Evolutionary conservation across 2,797 vertebrate species (phyloP).

Genomic region (Cossypha heuglini): DNA sequence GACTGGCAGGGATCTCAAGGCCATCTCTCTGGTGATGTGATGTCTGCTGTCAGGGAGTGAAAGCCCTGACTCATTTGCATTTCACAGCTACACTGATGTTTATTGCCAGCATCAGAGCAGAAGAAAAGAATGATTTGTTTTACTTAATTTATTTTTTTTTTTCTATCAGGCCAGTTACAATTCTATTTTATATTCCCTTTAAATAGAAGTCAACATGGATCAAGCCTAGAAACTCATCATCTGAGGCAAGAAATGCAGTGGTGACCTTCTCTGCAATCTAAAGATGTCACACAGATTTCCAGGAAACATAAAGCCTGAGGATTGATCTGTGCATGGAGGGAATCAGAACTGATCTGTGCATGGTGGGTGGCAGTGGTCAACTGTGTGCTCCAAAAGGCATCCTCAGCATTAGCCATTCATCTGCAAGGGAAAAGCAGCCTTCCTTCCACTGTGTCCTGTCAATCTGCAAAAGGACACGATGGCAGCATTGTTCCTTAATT

Average conservation of each 20-base stretch:
- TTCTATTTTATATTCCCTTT: conserved; percentile 15
- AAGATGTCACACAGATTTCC: background rate
- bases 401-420: background rate
- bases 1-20: conserved; percentile 56
- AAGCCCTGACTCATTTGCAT: conserved; percentile 60
- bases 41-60: conserved; percentile 54
- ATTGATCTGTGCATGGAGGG: background rate
- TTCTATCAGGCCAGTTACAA: background rate
- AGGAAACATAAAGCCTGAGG: background rate
- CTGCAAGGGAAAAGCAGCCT: background rate
- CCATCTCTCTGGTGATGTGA: conserved; percentile 67
- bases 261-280: conserved; percentile 37
- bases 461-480: background rate
- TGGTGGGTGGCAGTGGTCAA: conserved; percentile 20
- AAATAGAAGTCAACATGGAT: background rate
- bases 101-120: conserved; percentile 42
- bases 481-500: background rate
- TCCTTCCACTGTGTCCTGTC: background rate
- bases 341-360: background rate
- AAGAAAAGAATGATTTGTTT: conserved; percentile 63
- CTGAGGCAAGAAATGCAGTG: background rate
- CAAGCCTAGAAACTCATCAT: conserved; percentile 4
- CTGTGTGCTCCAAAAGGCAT: background rate
- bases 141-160: conserved; percentile 21
- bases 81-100: conserved; percentile 45